Base-by-base conservation (phyloP, 1,140 invertebrate genomes). In the Brachionus rotundiformis region DNA sequence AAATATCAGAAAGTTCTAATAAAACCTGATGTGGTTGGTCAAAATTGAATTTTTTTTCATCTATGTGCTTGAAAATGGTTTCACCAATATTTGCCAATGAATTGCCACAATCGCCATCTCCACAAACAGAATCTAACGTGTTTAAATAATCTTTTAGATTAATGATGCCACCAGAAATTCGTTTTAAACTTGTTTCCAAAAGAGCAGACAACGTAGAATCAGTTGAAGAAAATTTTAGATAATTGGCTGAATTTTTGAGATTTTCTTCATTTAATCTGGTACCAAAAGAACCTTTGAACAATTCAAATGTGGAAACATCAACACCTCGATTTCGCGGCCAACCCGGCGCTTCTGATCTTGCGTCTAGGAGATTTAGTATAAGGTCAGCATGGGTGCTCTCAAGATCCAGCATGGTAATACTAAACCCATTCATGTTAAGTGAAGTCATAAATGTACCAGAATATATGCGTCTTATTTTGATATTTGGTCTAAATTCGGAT, bases 61-160 rank as follows among this genome's bases (percentile, higher is more conserved):
- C 86, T 76, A 65, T 2, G 25, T 65, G 63, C 63, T 83, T 88
- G 86, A 90, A 84, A 49, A 81, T 81, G n/a, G 19, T 63, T n/a
- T 90, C 86, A 8, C 91, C 91, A 54, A 93, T 91, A 75, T 89
- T 88, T 61, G 89, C 89, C 11, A 93, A 86, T 0, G 93, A 94
- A 0, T 90, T 90, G 3, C 94, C 93, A 86, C 92, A 93, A 84
- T 95, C 93, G 0, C 93, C 93, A 85, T 95, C 94, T 1, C 94
- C 94, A 85, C 92, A 92, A 4, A 91, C 91, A 0, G 89, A 90
- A 85, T 95, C 93, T 13, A 94, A 85, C 27, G 88, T 85, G 86
- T 95, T 94, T 1, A 94, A 87, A 6, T 89, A 82, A 1, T 86
- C 84, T 85, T 93, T 91, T 39, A 90, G 87, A 19, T 88, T 84